Evolutionary conservation across 2,113 vertebrate species (phyloP).

Genomic region (Vidua chalybeata): DNA sequence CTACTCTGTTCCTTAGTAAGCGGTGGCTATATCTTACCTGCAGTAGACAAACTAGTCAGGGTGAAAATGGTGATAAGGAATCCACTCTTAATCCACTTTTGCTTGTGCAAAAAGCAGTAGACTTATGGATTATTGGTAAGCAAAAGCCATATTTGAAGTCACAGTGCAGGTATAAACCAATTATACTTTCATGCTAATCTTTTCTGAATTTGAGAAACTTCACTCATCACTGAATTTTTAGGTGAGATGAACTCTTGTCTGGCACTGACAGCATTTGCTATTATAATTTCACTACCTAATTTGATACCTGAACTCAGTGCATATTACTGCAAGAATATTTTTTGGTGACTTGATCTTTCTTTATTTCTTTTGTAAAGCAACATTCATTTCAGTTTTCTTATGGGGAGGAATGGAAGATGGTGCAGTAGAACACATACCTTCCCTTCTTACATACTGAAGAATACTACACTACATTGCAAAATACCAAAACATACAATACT

Average conservation of each 20-base stretch:
- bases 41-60: background rate
- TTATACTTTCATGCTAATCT: background rate
- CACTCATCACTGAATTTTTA: background rate
- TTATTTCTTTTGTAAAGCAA: background rate
- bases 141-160: background rate
- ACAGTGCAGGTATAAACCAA: background rate
- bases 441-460: background rate
- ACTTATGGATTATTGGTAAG: background rate
- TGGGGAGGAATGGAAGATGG: background rate
- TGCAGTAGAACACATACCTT: background rate
- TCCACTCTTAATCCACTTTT: background rate
- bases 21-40: background rate
- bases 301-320: background rate
- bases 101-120: background rate
- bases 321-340: background rate
- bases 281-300: background rate
- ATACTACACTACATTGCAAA: background rate
- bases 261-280: background rate
- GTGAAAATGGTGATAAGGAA: background rate
- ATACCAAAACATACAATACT: accelerated
- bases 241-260: background rate
- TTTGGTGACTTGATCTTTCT: background rate
- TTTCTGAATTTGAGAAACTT: background rate
- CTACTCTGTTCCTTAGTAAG: background rate
- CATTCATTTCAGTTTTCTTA: background rate